Conservation (phyloP, 2,113 vertebrate genomes). For the Scalopus aquaticus region DNA sequence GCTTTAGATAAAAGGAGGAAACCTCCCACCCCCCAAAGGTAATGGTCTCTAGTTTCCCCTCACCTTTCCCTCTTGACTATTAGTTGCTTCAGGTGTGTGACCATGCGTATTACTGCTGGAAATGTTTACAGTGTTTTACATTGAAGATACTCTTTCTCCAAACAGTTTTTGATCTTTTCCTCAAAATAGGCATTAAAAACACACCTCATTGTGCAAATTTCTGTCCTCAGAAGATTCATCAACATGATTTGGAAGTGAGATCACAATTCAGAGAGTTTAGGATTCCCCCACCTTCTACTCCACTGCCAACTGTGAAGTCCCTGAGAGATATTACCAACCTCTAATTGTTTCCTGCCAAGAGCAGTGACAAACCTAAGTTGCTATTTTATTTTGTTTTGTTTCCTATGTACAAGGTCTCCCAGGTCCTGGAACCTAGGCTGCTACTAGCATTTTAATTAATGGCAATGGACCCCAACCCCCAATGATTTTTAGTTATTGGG, state of each 20-base stretch:
- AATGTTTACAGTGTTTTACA: neutral
- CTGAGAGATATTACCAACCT: neutral
- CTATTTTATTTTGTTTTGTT: slow-evolving; percentile 48
- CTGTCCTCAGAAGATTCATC: neutral
- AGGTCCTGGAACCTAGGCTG: neutral
- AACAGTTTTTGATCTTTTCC: neutral
- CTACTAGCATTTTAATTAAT: slow-evolving; percentile 59
- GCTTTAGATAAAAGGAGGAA: neutral
- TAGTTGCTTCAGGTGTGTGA: neutral
- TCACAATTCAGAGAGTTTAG: neutral
- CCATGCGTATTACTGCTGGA: neutral
- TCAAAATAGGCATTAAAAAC: neutral
- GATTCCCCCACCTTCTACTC: neutral
- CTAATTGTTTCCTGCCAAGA: neutral
- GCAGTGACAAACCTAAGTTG: neutral
- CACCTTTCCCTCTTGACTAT: neutral
- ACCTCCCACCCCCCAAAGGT: neutral
- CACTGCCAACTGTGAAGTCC: neutral
- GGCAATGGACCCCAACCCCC: neutral
- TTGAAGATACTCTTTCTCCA: neutral
- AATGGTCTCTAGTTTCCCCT: neutral
- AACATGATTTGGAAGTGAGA: neutral
- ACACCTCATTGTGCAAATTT: neutral
- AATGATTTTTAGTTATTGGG: neutral
- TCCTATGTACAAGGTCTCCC: neutral